phyloP scores from a whole-genome alignment of 2,888 invertebrate genomes.

The Orthonychiurus folsomi region DNA sequence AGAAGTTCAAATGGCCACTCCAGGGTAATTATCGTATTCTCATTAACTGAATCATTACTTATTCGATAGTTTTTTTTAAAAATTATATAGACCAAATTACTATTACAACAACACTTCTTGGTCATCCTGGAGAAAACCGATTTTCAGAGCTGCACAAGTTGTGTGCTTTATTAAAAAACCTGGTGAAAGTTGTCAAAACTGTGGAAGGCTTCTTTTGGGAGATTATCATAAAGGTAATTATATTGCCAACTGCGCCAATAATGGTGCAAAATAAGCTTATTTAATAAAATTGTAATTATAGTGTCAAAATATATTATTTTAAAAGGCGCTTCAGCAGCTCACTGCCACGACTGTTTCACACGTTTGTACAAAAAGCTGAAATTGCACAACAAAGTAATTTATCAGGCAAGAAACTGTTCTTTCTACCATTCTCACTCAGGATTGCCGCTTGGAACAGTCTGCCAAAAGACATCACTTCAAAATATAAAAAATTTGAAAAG shows the following conservation, averaged over 20 bases:
- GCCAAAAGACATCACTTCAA: neutral
- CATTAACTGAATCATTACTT: neutral
- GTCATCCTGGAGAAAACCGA: neutral
- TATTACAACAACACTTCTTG: neutral
- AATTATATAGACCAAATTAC: neutral
- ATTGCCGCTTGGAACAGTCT: neutral
- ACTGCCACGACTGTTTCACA: neutral
- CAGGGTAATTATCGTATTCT: neutral
- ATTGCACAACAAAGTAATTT: neutral
- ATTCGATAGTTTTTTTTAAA: neutral
- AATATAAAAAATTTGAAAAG: neutral
- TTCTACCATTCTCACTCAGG: neutral
- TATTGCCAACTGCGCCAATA: too few relatives aligned
- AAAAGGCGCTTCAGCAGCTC: neutral
- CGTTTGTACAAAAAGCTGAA: too few relatives aligned
- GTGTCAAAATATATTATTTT: too few relatives aligned
- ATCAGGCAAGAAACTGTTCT: neutral
- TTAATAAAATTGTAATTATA: too few relatives aligned
- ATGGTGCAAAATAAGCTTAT: too few relatives aligned
- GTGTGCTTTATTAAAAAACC: neutral
- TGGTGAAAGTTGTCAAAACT: neutral
- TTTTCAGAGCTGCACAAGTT: neutral
- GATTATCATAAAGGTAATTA: neutral
- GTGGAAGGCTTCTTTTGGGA: neutral
- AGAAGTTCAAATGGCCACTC: neutral